These are phyloP conservation scores for Eptesicus fuscus DNA, from an alignment of 2,113 vertebrate genomes.

Conservation along the genomic window DNA sequence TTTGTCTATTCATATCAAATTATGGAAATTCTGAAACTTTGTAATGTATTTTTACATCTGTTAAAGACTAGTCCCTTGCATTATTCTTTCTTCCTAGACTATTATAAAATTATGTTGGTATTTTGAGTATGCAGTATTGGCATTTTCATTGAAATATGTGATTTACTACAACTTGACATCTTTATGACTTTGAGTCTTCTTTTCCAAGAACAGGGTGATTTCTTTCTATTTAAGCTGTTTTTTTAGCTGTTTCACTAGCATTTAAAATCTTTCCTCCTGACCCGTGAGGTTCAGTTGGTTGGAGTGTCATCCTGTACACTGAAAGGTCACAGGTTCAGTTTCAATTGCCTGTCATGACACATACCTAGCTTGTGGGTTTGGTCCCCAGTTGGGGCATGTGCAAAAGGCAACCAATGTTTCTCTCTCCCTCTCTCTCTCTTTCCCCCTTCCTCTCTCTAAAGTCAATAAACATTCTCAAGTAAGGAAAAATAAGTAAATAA, in stretches of 20 bases:
- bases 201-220: background rate
- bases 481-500: background rate
- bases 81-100: background rate
- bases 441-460: too few species aligned
- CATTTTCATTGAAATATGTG: conserved; percentile 3
- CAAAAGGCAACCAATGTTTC: background rate
- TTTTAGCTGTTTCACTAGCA: conserved; percentile 10
- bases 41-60: background rate
- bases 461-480: too few species aligned
- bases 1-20: background rate
- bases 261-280: background rate
- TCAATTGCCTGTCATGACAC: background rate
- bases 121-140: background rate
- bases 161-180: background rate
- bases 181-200: background rate
- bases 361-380: background rate
- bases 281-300: background rate
- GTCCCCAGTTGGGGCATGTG: background rate
- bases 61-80: background rate
- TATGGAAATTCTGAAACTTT: background rate
- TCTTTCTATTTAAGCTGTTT: background rate
- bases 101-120: background rate
- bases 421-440: too few species aligned
- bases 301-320: background rate
- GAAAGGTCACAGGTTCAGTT: background rate